phyloP scores from a whole-genome alignment of 2,888 invertebrate genomes.

The Prosapia bicincta region DNA sequence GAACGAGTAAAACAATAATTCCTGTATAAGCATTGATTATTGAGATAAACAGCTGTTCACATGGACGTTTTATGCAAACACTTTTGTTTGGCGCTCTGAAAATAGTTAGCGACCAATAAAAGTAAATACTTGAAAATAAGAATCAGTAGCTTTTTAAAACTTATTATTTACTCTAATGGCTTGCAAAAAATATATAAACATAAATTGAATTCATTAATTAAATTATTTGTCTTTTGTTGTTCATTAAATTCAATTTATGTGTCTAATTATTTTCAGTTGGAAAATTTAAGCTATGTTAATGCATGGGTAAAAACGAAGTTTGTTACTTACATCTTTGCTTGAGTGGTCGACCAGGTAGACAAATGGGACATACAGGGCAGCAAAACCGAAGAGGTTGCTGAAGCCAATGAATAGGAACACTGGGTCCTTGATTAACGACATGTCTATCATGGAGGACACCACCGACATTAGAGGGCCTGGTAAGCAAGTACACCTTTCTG shows the following conservation, averaged over 20 bases:
- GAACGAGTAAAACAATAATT: too few relatives aligned
- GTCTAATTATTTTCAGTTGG: background rate
- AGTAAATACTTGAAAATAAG: too few relatives aligned
- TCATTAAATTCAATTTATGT: background rate
- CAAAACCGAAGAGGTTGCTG: conserved; percentile 93
- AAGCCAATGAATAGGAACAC: conserved; percentile 87
- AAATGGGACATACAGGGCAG: conserved; percentile 94
- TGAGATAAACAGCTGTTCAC: too few relatives aligned
- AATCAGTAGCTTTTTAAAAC: too few relatives aligned
- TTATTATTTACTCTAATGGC: too few relatives aligned
- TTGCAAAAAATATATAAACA: too few relatives aligned
- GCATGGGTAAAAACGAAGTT: too few relatives aligned
- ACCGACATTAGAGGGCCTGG: conserved; percentile 77
- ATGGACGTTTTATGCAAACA: too few relatives aligned
- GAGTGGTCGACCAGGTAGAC: conserved; percentile 87
- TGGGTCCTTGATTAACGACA: conserved; percentile 79
- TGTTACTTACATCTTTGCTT: background rate
- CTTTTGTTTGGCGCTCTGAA: too few relatives aligned
- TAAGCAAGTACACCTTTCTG: conserved; percentile 51
- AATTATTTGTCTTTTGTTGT: background rate
- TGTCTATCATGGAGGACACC: conserved; percentile 83
- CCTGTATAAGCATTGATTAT: too few relatives aligned
- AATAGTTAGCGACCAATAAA: too few relatives aligned
- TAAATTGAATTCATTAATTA: too few relatives aligned
- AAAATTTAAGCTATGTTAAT: background rate